Percentiles rank a stretch among this genome's conserved stretches.
These are phyloP conservation scores for Lepidostoma basale DNA, from an alignment of 1,140 invertebrate species.

Conservation along the genomic window DNA sequence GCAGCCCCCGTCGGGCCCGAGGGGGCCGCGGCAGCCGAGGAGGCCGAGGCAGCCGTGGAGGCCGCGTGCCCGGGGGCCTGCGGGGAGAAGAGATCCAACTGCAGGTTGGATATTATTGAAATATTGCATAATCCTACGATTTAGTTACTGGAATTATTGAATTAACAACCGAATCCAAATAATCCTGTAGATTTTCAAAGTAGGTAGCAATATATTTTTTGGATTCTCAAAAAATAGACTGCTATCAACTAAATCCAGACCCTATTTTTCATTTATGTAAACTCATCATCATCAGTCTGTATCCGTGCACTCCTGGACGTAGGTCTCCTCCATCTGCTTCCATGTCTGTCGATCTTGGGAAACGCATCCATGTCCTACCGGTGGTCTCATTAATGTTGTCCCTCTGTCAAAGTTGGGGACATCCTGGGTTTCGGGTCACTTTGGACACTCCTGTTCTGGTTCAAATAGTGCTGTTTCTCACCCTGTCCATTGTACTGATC, in stretches of 20 bases:
- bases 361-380: no score
- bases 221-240: not conserved
- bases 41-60: conserved; percentile 5
- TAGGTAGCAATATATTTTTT: no score
- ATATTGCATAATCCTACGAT: no score
- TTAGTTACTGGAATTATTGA: not conserved
- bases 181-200: not conserved
- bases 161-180: not conserved
- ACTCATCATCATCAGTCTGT: not conserved
- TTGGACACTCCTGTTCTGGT: no score
- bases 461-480: no score
- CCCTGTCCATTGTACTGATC: no score
- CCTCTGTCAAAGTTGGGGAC: no score
- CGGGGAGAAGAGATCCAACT: conserved; percentile 39
- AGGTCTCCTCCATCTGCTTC: no score
- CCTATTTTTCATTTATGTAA: not conserved
- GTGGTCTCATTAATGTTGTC: no score
- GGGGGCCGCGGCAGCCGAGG: conserved; percentile 6
- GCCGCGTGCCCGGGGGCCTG: not conserved
- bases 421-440: no score
- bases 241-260: not conserved
- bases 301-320: no score
- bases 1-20: conserved; percentile 11
- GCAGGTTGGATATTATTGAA: conserved; percentile 35
- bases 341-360: no score